Base-by-base conservation (phyloP, 1,140 invertebrate genomes). In the Holotrichia oblita region DNA sequence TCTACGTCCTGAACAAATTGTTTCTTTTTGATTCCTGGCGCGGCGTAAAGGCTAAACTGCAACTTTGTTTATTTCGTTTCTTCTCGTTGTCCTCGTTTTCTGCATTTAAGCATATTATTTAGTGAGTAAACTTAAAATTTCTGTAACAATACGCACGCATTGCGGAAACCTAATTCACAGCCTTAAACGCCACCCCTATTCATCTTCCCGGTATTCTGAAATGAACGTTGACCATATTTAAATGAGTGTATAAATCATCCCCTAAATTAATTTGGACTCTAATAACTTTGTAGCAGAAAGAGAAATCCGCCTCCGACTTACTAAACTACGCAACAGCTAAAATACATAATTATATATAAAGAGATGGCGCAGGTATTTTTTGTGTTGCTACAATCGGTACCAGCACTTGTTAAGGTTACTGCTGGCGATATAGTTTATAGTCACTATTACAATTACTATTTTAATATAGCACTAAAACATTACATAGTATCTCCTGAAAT, bases 211-310 rank as follows among this genome's bases (percentile, higher is more conserved):
- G 27, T 69, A 34, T 69, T 27, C 61, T 20, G 61, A 69, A 69
- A 22, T 69, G 61, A 69, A 69, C 17, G 61, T 69, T 34, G 27
- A 69, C 61, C 61, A 12, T 69, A 27, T 69, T 69, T 69, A 69
- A 69, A 27, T 27, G 61, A 69, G 61, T 27, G 22, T 14, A 9
- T 69, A 69, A 69, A 69, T 69, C 61, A 69, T 27, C 22, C 22
- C 61, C 20, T 24, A 69, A 69, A 69, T 69, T 69, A 69, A 69
- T 69, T 69, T 34, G 20, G 12, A 22, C 61, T 69, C 22, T 69
- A 69, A 69, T 69, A 69, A 69, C 61, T 69, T 27, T 22, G 22
- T 27, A 69, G 27, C 61, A 24, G 61, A 34, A 69, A 69, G 12
- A 69, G 17, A 64, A 27, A n/a, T 10, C 10, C 61, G 14, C 7